phyloP scores from a whole-genome alignment of 2,888 invertebrate species.

The Cecidostiba fungosa region DNA sequence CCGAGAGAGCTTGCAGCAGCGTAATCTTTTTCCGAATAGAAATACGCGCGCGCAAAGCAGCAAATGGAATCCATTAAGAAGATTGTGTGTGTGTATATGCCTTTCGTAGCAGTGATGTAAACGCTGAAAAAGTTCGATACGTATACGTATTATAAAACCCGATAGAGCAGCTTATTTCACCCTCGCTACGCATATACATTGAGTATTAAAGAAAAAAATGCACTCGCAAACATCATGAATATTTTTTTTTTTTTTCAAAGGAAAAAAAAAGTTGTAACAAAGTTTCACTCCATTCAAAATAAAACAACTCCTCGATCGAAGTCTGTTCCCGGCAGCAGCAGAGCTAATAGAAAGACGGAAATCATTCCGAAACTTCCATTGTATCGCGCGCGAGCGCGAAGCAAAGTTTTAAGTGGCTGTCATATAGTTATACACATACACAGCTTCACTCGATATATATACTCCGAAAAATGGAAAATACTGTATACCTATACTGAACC shows the following conservation, averaged over 20 bases:
- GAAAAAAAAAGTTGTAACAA: background rate
- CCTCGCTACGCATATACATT: background rate
- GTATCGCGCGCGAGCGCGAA: background rate
- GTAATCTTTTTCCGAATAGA: background rate
- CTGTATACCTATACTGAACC: too few relatives aligned
- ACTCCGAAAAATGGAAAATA: too few relatives aligned
- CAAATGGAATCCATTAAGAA: background rate
- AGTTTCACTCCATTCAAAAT: background rate
- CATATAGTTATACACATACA: background rate
- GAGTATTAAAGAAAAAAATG: background rate
- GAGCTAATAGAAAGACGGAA: background rate
- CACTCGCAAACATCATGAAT: too few relatives aligned
- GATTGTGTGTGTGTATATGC: background rate
- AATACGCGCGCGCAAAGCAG: background rate
- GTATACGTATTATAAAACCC: background rate
- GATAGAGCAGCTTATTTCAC: background rate
- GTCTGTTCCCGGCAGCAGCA: background rate
- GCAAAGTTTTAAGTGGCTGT: background rate
- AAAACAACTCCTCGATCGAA: background rate
- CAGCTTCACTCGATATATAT: too few relatives aligned
- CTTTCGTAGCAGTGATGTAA: background rate
- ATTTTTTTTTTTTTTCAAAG: too few relatives aligned
- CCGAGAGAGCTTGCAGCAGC: background rate
- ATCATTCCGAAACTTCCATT: conserved; percentile 7
- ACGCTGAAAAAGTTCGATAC: background rate